Evolutionary conservation across 2,113 vertebrate species (phyloP).

Genomic region (Callospermophilus lateralis): DNA sequence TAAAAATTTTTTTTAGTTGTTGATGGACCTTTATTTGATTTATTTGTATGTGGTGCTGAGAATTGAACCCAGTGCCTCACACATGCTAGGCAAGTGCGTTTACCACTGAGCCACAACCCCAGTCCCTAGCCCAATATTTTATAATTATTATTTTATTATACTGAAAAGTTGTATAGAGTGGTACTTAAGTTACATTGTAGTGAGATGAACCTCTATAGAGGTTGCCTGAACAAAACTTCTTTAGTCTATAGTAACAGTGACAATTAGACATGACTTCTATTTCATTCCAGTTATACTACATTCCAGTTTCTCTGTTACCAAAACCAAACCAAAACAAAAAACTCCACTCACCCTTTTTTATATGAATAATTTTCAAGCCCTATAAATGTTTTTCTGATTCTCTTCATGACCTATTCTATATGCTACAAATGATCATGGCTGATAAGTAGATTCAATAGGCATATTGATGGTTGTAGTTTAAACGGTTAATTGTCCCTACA

Average conservation of each 20-base stretch:
- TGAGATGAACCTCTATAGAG: neutral
- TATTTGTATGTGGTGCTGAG: no score
- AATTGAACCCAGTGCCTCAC: no score
- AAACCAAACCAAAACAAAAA: neutral
- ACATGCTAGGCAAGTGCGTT: no score
- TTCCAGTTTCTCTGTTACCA: neutral
- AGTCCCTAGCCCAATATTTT: no score
- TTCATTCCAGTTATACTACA: neutral
- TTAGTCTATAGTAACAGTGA: neutral
- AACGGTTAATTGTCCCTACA: neutral
- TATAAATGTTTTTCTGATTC: neutral
- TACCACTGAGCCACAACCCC: no score
- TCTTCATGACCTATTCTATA: neutral
- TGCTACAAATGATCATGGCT: neutral
- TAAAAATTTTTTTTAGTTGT: no score
- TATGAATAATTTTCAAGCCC: neutral
- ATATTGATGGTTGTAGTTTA: slow-evolving; percentile 38
- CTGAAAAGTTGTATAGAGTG: neutral
- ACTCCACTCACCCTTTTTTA: neutral
- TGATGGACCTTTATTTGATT: no score
- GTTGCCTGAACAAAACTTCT: neutral
- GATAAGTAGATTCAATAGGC: neutral
- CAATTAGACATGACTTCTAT: neutral
- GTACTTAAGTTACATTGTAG: neutral
- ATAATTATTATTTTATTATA: no score